These are phyloP conservation scores for Takifugu ocellatus DNA, from an alignment of 2,797 vertebrate species.

Conservation along the genomic window DNA sequence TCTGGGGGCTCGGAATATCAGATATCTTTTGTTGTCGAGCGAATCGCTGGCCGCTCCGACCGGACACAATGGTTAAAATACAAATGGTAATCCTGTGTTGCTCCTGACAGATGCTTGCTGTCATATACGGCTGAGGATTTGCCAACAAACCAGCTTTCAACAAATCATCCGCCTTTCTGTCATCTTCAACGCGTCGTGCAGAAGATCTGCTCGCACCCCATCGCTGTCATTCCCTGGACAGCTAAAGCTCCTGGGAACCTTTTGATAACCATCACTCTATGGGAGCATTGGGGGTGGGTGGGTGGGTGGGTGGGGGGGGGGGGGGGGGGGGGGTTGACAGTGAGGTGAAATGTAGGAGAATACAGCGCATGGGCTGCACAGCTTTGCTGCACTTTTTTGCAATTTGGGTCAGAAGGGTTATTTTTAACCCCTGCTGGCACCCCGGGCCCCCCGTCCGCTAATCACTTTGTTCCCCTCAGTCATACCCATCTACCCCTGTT, in stretches of 20 bases:
- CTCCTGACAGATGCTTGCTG: conserved; percentile 45
- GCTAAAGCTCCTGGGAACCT: not conserved
- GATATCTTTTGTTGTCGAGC: conserved; percentile 56
- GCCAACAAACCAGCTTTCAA: conserved; percentile 9
- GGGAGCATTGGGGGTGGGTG: too few relatives aligned
- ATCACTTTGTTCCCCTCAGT: conserved; percentile 78
- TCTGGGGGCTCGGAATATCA: conserved; percentile 48
- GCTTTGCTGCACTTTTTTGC: conserved; percentile 42
- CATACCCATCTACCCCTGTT: conserved; percentile 49
- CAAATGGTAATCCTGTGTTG: conserved; percentile 54
- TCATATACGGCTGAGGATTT: not conserved
- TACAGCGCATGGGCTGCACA: conserved; percentile 17
- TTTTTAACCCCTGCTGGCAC: conserved; percentile 71
- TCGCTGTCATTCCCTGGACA: conserved; percentile 1
- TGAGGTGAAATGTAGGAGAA: conserved; percentile 30
- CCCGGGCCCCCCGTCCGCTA: conserved; percentile 61
- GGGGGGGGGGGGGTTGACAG: not conserved
- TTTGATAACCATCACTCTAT: not conserved
- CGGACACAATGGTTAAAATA: conserved; percentile 58
- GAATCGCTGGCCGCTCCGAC: conserved; percentile 50
- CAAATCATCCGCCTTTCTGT: conserved; percentile 47
- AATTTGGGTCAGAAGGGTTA: conserved; percentile 69
- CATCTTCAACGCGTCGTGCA: conserved; percentile 40
- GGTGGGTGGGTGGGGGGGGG: too few relatives aligned
- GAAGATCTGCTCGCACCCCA: conserved; percentile 32